A percentile compares a stretch with the other conserved stretches of the same genome.
These are phyloP conservation scores for Phalacrocorax aristotelis DNA, from an alignment of 2,113 vertebrate genomes.

Conservation along the genomic window DNA sequence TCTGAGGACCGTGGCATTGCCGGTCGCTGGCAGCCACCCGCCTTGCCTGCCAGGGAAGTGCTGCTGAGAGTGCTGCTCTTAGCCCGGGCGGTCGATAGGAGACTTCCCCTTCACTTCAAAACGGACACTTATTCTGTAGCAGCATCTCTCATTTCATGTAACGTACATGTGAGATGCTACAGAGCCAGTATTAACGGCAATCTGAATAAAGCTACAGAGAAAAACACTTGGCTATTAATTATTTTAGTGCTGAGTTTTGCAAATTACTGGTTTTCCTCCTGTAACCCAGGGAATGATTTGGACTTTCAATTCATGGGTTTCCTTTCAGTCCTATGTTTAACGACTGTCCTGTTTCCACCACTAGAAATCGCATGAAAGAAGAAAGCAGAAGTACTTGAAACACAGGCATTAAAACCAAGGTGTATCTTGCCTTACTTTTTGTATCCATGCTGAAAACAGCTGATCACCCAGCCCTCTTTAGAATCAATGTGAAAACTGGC, in stretches of 20 bases:
- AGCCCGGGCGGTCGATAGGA: neutral
- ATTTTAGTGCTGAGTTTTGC: neutral
- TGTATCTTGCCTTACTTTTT: neutral
- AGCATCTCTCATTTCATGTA: neutral
- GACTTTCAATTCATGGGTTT: neutral
- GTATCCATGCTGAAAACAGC: neutral
- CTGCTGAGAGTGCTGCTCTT: neutral
- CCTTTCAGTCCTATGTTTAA: neutral
- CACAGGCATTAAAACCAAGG: neutral
- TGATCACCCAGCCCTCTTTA: neutral
- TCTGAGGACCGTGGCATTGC: fast-evolving
- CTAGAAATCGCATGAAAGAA: neutral
- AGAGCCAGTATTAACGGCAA: neutral
- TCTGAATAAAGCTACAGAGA: neutral
- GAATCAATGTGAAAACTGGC: neutral
- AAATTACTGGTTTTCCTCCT: neutral
- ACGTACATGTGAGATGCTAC: neutral
- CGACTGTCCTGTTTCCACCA: neutral
- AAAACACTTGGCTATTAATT: neutral
- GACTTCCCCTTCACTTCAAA: neutral
- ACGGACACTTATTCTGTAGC: neutral
- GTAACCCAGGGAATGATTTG: neutral
- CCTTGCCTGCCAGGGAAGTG: neutral
- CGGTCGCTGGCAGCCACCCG: neutral
- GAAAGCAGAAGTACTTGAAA: neutral